A percentile compares a stretch with the other conserved stretches of the same genome.
Evolutionary conservation across 2,797 vertebrate species (phyloP).

Genomic region (Heliangelus exortis): DNA sequence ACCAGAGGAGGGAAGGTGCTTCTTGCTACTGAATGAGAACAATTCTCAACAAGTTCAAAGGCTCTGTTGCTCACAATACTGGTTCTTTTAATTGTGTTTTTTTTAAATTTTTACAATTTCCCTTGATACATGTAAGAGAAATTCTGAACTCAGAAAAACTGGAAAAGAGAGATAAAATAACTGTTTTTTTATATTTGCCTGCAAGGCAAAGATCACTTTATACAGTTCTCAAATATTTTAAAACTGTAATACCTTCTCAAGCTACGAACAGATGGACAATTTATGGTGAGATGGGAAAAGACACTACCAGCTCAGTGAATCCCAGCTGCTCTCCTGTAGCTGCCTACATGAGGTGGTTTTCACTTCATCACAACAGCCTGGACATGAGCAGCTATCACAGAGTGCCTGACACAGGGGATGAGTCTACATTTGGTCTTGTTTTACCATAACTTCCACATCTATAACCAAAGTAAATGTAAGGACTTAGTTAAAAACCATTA

Average conservation of each 20-base stretch:
- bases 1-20: not conserved
- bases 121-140: not conserved
- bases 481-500: not conserved
- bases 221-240: not conserved
- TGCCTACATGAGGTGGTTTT: not conserved
- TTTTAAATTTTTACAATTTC: not conserved
- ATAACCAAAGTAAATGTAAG: not conserved
- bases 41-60: not conserved
- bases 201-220: not conserved
- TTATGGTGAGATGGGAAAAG: not conserved
- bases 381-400: not conserved
- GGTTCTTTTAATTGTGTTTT: not conserved
- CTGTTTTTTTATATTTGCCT: not conserved
- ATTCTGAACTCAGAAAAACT: not conserved
- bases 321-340: not conserved
- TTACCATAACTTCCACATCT: not conserved
- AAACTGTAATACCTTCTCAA: not conserved
- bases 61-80: not conserved
- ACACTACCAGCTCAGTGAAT: not conserved
- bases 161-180: not conserved
- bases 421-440: not conserved
- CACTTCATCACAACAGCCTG: not conserved
- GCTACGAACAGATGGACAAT: slow-evolving; percentile 27
- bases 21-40: not conserved
- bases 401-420: not conserved